Evolutionary conservation across 2,113 vertebrate genomes (phyloP), one percentile per base, ranked within the genome.

Genomic region (Micronisus gabar): DNA sequence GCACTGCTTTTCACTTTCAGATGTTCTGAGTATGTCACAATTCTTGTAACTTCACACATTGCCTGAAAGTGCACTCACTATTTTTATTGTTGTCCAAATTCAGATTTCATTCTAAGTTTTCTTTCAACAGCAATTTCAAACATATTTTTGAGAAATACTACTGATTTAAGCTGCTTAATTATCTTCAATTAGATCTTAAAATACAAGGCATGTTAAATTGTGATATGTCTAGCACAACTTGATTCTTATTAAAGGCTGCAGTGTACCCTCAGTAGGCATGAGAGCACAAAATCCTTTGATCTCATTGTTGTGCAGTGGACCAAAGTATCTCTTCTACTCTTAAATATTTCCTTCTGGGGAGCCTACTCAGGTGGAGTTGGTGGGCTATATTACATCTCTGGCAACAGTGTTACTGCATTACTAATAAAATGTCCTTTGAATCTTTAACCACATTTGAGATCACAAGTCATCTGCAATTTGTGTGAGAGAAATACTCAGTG

Each of bases 1-100:
- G 13, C 30, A 52, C 26, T 48, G 40, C 5, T 68, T 87, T 85
- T 41, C 22, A n/a, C 20, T 79, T 86, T 14, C 66, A 59, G n/a
- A 11, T n/a, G 9, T 53, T 83, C 26, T 36, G 23, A 50, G 3
- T 29, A 52, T 18, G 7, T 27, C 16, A 27, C 11, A 48, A 5
- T 36, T 55, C 14, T 41, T 38, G 6, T 21, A 32, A 67, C 43
- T 75, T 56, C 23, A n/a, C 16, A 10, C 1, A 1, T 58, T 61
- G 16, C 11, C 17, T 73, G 29, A 66, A 89, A 83, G 4, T 21
- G 4, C 0, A 1, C 4, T 66, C 0, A 1, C 4, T 66, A 10
- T 68, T 72, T 66, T 84, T 34, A 34, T 29, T 21, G 3, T 32
- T 62, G 5, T 47, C 5, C 15, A 47, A 52, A 53, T 52, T 29